These are phyloP conservation scores for Dermatophagoides farinae DNA, from an alignment of 1,140 invertebrate species.

Conservation along the genomic window DNA sequence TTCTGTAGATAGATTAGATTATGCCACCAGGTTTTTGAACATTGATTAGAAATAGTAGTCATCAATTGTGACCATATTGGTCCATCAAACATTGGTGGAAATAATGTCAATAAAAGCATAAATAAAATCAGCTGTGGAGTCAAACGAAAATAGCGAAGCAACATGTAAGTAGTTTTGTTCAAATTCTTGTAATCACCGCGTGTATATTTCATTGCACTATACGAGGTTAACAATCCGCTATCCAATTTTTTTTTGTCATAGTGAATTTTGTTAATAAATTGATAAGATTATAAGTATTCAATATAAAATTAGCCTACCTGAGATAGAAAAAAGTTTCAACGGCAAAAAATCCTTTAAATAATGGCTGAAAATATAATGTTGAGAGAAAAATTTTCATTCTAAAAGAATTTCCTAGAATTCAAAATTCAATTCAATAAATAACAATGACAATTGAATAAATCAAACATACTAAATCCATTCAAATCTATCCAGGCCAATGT, in stretches of 20 bases:
- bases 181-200: slow-evolving; percentile 12
- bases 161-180: slow-evolving; percentile 9
- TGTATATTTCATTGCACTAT: slow-evolving; percentile 14
- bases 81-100: slow-evolving; percentile 15
- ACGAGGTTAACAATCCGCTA: slow-evolving; percentile 16
- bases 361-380: not conserved
- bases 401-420: not conserved
- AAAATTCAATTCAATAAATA: not conserved
- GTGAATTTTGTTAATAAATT: not conserved
- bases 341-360: not conserved
- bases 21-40: slow-evolving; percentile 16
- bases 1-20: slow-evolving; percentile 13
- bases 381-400: not conserved
- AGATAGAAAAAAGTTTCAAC: slow-evolving; percentile 12
- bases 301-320: not conserved
- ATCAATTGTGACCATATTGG: slow-evolving; percentile 16
- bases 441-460: not conserved
- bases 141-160: slow-evolving; percentile 16
- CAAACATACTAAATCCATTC: not conserved
- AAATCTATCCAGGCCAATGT: not conserved
- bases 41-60: slow-evolving; percentile 3
- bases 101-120: slow-evolving; percentile 13
- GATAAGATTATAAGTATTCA: not conserved
- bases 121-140: slow-evolving; percentile 17
- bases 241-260: no score